Percentiles rank a stretch among this genome's conserved stretches.
Conservation (phyloP, 1,140 invertebrate species). For the Drosophila novamexicana region DNA sequence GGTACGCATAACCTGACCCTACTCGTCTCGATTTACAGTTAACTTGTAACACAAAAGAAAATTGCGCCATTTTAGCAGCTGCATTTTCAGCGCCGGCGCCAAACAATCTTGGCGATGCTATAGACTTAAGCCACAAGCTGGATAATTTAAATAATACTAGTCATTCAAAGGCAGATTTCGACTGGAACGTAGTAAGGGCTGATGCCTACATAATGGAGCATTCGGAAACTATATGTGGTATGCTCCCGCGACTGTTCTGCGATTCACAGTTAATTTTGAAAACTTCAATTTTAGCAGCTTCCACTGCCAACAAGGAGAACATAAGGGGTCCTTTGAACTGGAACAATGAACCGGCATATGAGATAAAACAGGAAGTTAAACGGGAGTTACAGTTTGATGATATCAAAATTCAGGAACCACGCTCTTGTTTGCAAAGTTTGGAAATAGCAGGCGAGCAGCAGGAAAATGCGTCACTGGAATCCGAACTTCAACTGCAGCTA, state of each 20-base stretch:
- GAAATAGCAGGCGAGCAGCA: no score
- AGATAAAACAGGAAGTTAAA: neutral
- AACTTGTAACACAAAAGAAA: slow-evolving; percentile 4
- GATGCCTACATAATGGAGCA: neutral
- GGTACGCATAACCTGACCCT: slow-evolving; percentile 28
- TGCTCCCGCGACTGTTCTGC: neutral
- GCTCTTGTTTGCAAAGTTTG: neutral
- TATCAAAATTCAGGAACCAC: neutral
- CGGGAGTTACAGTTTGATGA: neutral
- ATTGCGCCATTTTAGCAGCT: slow-evolving; percentile 52
- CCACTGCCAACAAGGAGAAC: slow-evolving; percentile 21
- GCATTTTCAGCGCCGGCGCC: neutral
- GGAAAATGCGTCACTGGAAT: neutral
- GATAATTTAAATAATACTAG: slow-evolving; percentile 1
- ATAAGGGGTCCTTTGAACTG: neutral
- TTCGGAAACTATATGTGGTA: neutral
- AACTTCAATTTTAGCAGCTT: neutral
- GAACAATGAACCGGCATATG: neutral
- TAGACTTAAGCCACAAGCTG: neutral
- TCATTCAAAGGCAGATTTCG: neutral
- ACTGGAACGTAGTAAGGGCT: neutral
- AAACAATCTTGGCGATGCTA: neutral
- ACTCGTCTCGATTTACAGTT: neutral
- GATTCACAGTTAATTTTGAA: neutral
- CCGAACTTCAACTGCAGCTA: neutral